Percentiles rank a stretch among this genome's conserved stretches.
These are phyloP conservation scores for Drosophila simulans DNA, from an alignment of 1,140 invertebrate genomes.

Conservation along the genomic window DNA sequence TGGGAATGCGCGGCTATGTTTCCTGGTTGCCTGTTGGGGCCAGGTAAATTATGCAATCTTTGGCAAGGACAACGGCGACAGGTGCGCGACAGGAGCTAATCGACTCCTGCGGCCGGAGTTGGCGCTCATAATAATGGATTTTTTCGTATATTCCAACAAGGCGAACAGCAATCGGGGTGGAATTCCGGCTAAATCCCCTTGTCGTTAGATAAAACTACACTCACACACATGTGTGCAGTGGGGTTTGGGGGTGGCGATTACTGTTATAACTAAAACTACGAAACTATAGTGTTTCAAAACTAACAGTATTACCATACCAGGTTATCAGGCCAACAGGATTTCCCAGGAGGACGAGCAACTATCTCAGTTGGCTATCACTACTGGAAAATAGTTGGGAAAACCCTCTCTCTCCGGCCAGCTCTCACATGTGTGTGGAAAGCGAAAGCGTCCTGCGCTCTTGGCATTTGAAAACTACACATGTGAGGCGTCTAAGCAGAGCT, in stretches of 20 bases:
- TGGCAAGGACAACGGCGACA: constrained; percentile 66
- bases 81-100: constrained; percentile 54
- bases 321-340: constrained; percentile 69
- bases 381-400: constrained; percentile 56
- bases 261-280: constrained; percentile 81
- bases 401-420: constrained; percentile 5
- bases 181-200: constrained; percentile 30
- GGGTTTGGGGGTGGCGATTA: constrained; percentile 10
- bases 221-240: background rate
- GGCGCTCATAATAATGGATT: constrained; percentile 82
- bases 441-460: constrained; percentile 81
- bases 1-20: constrained; percentile 45
- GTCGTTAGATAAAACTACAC: constrained; percentile 36
- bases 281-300: constrained; percentile 84
- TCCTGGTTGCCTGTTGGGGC: constrained; percentile 75
- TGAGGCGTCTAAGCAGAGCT: constrained; percentile 58
- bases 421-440: constrained; percentile 35
- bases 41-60: constrained; percentile 85
- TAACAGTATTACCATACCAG: constrained; percentile 84
- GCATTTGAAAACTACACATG: constrained; percentile 77
- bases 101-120: constrained; percentile 53
- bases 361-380: constrained; percentile 55
- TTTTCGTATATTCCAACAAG: constrained; percentile 83
- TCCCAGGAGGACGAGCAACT: constrained; percentile 61
- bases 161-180: constrained; percentile 72